Evolutionary conservation across 2,797 vertebrate genomes (phyloP), one percentile per base, ranked within the genome.

Genomic region (Catostomus latipinnis): DNA sequence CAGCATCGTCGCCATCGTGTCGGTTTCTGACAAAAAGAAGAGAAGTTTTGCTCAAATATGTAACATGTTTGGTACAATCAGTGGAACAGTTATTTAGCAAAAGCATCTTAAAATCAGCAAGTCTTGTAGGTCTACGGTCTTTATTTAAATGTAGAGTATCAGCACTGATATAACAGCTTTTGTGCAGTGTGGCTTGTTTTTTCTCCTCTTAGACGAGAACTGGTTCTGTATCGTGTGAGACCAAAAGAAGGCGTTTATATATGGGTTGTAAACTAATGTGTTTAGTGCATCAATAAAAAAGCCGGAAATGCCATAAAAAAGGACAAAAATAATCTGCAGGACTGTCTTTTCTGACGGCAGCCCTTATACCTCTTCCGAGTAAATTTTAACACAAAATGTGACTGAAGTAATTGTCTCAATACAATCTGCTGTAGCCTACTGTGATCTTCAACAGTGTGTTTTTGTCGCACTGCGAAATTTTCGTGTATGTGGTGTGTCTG

Each of bases 381-480:
- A 90, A 81, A 70, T 86, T 90, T 85, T 90, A 91, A 87, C 34
- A 34, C 34, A 3, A 34, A 34, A 34, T 82, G 73, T 72, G 3
- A 71, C 71, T 75, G 76, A 65, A 49, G 16, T 11, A 57, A 72
- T 57, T n/a, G 5, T 10, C 11, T 13, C 13, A 18, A 16, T 45
- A 4, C 45, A 8, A 6, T 69, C 54, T 4, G 6, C 68, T 66
- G 45, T 10, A 34, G 34, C 34, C 34, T 34, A 70, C 72, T 75
- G 75, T 79, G 80, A 83, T 78, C 80, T 63, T 81, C 85, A 65
- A 63, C 65, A 69, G 85, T 88, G 5, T 72, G 77, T 86, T 84
- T 82, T 77, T 92, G 89, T 89, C 91, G 92, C 92, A 93, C 67
- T 92, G 92, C 90, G 90, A 93, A 92, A 90, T 43, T 22, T 16